These are phyloP conservation scores for Heteropelma amictum DNA, from an alignment of 2,888 invertebrate species.

Conservation along the genomic window DNA sequence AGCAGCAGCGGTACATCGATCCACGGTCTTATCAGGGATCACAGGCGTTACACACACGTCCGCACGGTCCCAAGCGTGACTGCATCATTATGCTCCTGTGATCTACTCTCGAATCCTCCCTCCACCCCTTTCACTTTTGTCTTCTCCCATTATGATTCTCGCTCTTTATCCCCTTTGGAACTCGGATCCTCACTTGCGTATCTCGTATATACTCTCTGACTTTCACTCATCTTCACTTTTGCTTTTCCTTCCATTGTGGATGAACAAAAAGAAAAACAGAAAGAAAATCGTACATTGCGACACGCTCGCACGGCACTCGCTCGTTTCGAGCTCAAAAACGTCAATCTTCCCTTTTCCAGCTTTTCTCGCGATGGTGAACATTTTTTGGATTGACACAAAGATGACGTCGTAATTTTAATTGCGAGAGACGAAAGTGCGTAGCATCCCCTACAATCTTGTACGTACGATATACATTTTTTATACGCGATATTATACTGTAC, in stretches of 20 bases:
- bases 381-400: constrained; percentile 59
- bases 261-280: constrained; percentile 2
- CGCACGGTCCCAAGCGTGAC: constrained; percentile 4
- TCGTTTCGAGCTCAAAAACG: not conserved
- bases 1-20: constrained; percentile 3
- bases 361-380: constrained; percentile 55
- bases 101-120: not conserved
- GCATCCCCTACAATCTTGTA: too few relatives aligned
- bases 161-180: not conserved
- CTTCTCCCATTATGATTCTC: too few relatives aligned
- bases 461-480: constrained; percentile 24
- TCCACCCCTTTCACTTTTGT: not conserved
- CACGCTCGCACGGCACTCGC: not conserved
- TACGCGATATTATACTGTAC: not conserved
- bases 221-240: constrained; percentile 14
- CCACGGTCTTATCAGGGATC: constrained; percentile 19
- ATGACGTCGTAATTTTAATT: constrained; percentile 75
- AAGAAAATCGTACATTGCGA: not conserved
- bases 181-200: constrained; percentile 7
- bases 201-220: not conserved
- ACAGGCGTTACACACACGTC: not conserved
- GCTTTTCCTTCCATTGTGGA: constrained; percentile 5
- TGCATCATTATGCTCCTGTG: constrained; percentile 35
- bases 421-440: constrained; percentile 74
- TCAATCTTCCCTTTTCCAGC: constrained; percentile 19